These are phyloP conservation scores for Aphidius ervi DNA, from an alignment of 1,140 invertebrate species.

Conservation along the genomic window DNA sequence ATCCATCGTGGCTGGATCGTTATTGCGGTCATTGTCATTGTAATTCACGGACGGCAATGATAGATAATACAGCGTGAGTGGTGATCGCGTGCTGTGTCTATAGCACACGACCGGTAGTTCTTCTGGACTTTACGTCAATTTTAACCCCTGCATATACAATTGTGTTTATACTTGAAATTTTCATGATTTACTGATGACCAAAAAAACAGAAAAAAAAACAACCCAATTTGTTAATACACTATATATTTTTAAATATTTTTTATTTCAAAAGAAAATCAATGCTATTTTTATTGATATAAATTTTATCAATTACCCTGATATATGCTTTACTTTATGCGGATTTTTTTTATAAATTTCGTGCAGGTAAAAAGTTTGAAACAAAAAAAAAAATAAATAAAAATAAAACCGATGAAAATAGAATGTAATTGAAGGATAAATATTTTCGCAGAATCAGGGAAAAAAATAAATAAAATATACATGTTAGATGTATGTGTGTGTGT, in stretches of 20 bases:
- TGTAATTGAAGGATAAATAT: conserved; percentile 27
- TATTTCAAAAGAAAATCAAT: no score
- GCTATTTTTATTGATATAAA: no score
- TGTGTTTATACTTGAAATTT: no score
- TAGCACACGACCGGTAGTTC: conserved; percentile 37
- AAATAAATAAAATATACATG: conserved; percentile 4
- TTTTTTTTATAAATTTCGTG: not conserved
- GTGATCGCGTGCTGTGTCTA: conserved; percentile 28
- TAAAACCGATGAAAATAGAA: conserved; percentile 2
- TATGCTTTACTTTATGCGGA: no score
- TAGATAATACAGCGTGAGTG: conserved; percentile 38
- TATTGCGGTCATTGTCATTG: conserved; percentile 50
- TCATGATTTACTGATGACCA: no score
- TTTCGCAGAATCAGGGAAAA: conserved; percentile 20
- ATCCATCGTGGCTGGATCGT: conserved; percentile 37
- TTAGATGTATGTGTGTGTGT: conserved; percentile 14
- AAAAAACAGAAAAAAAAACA: no score
- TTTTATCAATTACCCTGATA: no score
- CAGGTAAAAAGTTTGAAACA: no score
- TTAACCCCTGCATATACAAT: no score
- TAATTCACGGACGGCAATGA: conserved; percentile 37
- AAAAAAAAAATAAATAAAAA: no score
- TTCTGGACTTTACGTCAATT: no score
- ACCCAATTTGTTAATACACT: not conserved
- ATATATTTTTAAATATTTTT: not conserved